Conservation (phyloP, 2,113 vertebrate genomes). For the Tinamus guttatus region DNA sequence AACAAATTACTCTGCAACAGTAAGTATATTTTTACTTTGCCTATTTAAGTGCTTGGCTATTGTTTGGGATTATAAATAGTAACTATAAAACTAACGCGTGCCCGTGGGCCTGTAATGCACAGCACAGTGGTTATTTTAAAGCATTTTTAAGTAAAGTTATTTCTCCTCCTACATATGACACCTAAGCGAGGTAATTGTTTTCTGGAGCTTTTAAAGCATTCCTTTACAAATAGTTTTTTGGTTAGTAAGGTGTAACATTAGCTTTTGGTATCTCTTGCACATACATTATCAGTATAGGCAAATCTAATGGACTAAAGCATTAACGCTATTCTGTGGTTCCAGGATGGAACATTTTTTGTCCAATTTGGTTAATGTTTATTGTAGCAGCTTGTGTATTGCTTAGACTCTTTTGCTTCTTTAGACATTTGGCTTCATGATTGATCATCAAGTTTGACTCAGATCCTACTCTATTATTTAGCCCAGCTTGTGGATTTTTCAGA, state of each 20-base stretch:
- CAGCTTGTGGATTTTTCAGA: not conserved
- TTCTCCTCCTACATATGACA: not conserved
- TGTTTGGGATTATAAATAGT: not conserved
- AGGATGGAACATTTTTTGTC: not conserved
- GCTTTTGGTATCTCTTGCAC: not conserved
- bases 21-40: not conserved
- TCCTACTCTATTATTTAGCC: conserved; percentile 2
- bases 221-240: not conserved
- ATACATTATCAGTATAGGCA: not conserved
- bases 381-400: not conserved
- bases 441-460: not conserved
- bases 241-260: not conserved
- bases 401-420: conserved; percentile 2
- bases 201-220: not conserved
- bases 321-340: not conserved
- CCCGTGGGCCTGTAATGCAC: not conserved
- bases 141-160: not conserved
- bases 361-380: not conserved
- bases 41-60: not conserved
- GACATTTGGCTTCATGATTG: not conserved
- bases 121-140: not conserved
- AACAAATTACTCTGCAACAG: not conserved
- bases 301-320: not conserved
- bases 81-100: not conserved
- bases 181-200: not conserved